These are phyloP conservation scores for Tyrophagus putrescentiae DNA, from an alignment of 1,140 invertebrate genomes.

Conservation along the genomic window DNA sequence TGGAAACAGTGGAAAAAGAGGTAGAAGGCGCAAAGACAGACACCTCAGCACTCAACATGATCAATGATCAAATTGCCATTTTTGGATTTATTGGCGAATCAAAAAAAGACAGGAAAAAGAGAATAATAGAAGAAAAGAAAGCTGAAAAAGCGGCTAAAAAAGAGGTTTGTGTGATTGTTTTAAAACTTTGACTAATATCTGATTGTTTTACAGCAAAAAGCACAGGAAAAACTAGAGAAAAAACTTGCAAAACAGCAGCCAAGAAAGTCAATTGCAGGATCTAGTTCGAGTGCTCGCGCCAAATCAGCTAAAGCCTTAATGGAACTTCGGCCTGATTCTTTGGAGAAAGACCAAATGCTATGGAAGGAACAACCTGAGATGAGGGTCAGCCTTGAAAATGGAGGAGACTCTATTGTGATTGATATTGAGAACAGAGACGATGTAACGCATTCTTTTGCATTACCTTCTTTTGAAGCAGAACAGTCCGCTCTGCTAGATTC, in stretches of 20 bases:
- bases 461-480: too few relatives aligned
- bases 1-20: constrained; percentile 12
- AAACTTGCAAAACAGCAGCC: background rate
- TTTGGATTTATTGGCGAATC: constrained; percentile 4
- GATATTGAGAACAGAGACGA: background rate
- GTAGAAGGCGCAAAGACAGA: background rate
- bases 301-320: background rate
- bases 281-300: background rate
- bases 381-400: background rate
- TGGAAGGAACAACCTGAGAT: background rate
- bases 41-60: constrained; percentile 1
- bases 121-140: constrained; percentile 12
- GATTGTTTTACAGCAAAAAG: constrained; percentile 14
- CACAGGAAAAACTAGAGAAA: constrained; percentile 8
- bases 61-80: constrained; percentile 17
- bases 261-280: background rate
- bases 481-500: background rate
- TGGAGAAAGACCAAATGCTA: background rate
- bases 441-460: too few relatives aligned
- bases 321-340: background rate
- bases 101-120: constrained; percentile 8
- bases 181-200: background rate
- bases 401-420: background rate
- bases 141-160: constrained; percentile 5
- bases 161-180: constrained; percentile 5